phyloP scores from a whole-genome alignment of 2,113 vertebrate genomes.

The Tragelaphus scriptus region DNA sequence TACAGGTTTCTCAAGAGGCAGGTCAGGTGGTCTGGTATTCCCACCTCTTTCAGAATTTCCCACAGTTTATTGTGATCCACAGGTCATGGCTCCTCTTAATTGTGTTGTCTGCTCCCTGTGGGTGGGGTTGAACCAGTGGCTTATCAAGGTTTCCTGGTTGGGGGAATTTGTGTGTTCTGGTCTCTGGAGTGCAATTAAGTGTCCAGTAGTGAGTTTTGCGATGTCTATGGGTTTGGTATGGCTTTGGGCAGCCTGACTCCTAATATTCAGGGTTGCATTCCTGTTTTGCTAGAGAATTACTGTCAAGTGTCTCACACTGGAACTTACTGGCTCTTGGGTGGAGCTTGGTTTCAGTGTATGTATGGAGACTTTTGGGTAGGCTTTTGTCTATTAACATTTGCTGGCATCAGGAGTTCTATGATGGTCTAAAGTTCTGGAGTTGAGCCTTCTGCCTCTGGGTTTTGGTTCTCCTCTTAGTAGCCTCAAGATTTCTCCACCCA shows the following conservation, averaged over 20 bases:
- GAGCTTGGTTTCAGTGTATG: background rate
- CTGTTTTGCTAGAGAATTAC: background rate
- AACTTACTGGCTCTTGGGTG: background rate
- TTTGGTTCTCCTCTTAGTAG: background rate
- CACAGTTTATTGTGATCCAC: too few species aligned
- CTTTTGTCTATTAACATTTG: background rate
- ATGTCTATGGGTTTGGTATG: background rate
- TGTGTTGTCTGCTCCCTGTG: background rate
- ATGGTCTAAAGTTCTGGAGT: background rate
- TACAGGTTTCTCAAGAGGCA: too few species aligned
- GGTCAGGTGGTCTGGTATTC: too few species aligned
- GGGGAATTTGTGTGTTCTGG: background rate
- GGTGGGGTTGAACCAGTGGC: background rate
- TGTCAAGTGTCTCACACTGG: background rate
- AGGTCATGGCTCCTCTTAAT: background rate
- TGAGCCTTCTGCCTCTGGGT: background rate
- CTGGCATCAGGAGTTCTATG: background rate
- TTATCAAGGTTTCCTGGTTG: background rate
- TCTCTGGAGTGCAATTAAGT: background rate
- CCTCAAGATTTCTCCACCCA: background rate
- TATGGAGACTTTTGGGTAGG: background rate
- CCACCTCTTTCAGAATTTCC: too few species aligned
- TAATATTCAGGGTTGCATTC: background rate
- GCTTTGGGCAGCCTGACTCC: background rate
- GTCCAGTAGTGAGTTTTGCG: background rate